Evolutionary conservation across 2,113 vertebrate genomes (phyloP).

Genomic region (Corapipo altera): DNA sequence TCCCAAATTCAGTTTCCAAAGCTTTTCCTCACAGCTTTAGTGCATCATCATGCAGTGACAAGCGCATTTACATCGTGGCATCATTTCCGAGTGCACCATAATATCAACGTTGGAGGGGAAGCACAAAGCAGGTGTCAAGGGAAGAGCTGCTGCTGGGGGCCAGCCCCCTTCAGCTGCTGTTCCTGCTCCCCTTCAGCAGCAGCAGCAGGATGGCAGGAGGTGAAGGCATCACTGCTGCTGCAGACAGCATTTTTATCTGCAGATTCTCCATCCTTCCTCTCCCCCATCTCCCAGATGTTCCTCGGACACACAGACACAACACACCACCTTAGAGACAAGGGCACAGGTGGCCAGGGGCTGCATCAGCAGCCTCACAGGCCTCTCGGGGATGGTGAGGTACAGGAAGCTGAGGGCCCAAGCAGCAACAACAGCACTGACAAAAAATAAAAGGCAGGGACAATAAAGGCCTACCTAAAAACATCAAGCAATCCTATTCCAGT

Average conservation of each 20-base stretch:
- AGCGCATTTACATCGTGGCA: background rate
- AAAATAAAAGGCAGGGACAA: background rate
- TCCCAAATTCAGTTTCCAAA: background rate
- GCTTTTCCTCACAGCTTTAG: background rate
- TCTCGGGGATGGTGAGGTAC: background rate
- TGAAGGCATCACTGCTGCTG: background rate
- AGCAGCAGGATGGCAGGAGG: background rate
- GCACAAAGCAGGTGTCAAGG: background rate
- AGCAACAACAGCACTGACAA: background rate
- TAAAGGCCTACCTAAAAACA: background rate
- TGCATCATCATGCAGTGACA: background rate
- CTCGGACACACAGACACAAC: background rate
- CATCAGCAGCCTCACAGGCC: background rate
- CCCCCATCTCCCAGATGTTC: background rate
- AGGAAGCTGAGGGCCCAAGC: background rate
- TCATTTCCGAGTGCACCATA: background rate
- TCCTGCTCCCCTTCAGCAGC: too few relatives aligned
- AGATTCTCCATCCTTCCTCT: background rate
- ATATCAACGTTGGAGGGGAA: fast-evolving
- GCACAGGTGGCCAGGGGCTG: background rate
- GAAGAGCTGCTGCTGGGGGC: fast-evolving
- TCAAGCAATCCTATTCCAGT: background rate
- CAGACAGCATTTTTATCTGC: background rate
- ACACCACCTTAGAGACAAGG: background rate
- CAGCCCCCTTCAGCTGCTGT: background rate